A percentile compares a stretch with the other conserved stretches of the same genome.
These are phyloP conservation scores for Colletes collaris DNA, from an alignment of 2,888 invertebrate species.

Conservation along the genomic window DNA sequence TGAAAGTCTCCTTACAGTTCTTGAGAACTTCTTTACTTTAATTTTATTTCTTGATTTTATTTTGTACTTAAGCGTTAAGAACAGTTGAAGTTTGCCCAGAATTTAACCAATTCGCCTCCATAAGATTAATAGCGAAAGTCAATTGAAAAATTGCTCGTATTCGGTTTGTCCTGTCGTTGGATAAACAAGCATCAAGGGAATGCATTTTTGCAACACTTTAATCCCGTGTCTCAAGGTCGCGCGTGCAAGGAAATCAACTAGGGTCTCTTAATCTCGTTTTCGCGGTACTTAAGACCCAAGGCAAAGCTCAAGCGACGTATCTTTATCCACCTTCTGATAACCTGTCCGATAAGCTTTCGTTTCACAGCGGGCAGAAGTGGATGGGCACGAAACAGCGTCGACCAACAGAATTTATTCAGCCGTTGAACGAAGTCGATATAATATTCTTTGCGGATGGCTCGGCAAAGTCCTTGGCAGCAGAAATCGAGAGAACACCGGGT, in stretches of 20 bases:
- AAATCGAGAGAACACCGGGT: constrained; percentile 20
- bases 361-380: not conserved
- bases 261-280: constrained; percentile 17
- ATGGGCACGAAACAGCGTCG: not conserved
- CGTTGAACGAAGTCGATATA: constrained; percentile 1
- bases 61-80: too few species aligned
- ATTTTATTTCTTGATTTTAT: too few species aligned
- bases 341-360: constrained; percentile 7
- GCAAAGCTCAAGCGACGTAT: constrained; percentile 12
- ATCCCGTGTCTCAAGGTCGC: not conserved
- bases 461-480: constrained; percentile 10
- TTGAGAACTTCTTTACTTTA: too few species aligned
- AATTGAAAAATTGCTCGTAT: too few species aligned
- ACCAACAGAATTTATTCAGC: constrained; percentile 1
- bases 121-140: too few species aligned
- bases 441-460: constrained; percentile 3
- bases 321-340: constrained; percentile 19
- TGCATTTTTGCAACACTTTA: not conserved
- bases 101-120: too few species aligned
- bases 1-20: too few species aligned
- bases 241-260: not conserved
- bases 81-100: too few species aligned
- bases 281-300: constrained; percentile 7
- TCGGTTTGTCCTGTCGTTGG: too few species aligned
- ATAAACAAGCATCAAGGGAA: too few species aligned